These are phyloP conservation scores for Notiomystis cincta DNA, from an alignment of 2,113 vertebrate species.

Conservation along the genomic window DNA sequence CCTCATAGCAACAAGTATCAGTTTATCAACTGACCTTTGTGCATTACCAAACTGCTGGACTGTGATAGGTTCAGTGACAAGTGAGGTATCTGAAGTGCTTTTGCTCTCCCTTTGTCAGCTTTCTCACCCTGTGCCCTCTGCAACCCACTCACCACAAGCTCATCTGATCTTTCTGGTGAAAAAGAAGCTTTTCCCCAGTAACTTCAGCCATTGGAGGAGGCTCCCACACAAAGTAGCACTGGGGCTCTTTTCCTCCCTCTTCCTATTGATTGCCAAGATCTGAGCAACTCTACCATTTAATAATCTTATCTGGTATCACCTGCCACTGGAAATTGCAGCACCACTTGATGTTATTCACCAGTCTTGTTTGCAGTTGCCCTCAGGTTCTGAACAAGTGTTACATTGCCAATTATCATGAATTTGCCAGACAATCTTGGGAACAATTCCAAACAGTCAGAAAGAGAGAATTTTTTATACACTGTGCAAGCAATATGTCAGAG, in stretches of 20 bases:
- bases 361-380: background rate
- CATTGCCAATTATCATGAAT: background rate
- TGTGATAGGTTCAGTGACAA: background rate
- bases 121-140: background rate
- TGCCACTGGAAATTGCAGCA: background rate
- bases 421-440: background rate
- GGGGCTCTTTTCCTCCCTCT: background rate
- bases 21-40: background rate
- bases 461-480: background rate
- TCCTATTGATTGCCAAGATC: background rate
- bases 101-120: background rate
- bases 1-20: background rate
- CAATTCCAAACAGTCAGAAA: background rate
- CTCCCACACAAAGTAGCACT: background rate
- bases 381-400: background rate
- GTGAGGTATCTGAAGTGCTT: background rate
- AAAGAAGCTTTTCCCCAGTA: background rate
- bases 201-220: background rate
- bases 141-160: background rate
- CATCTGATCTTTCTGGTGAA: background rate
- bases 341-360: background rate
- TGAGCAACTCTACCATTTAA: background rate
- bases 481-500: accelerated
- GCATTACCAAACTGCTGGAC: background rate
- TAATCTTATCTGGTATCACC: background rate